Evolutionary conservation across 2,113 vertebrate genomes (phyloP), one percentile per base, ranked within the genome.

Genomic region (Notarius quadriscutis): DNA sequence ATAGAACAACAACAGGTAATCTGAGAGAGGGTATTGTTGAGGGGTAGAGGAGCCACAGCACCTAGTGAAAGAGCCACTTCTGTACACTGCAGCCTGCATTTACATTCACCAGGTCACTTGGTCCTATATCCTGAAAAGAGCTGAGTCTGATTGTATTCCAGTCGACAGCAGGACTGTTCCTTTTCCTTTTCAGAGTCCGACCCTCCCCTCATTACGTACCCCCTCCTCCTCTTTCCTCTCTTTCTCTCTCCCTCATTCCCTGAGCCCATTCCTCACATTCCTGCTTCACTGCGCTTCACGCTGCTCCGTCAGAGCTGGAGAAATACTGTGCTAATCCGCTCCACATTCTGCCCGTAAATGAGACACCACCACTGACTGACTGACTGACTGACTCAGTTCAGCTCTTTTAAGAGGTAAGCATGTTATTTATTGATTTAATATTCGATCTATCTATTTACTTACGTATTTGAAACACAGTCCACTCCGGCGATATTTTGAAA

Each of bases 191-290:
- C 78, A 85, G 85, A 87, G 41, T 81, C 87, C 83, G 78, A 60
- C 88, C 89, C 86, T 83, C 89, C 92, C 92, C 91, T 89, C 78
- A 34, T 87, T 84, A 72, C 22, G 65, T 91, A 85, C 83, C 69
- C 88, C 89, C 92, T 92, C 87, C 93, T 92, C 87, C 90, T 91
- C 80, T 88, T 90, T 85, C 87, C 92, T 88, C 88, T 87, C 88
- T 85, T 89, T 90, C 89, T 91, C 91, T 86, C 85, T 89, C 90
- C 74, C 79, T 88, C 89, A 87, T 92, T 92, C 91, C 93, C 94
- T 93, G 91, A 91, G 93, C 90, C 93, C 94, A 96, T 96, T 95
- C 95, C 94, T 94, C 90, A 94, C 92, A 96, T 96, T 96, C 95
- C 94, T 94, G 91, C 93, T 92, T 93, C 93, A 92, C 94, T 88